Conservation (phyloP, 2,888 invertebrate genomes). For the Luperina testacea region DNA sequence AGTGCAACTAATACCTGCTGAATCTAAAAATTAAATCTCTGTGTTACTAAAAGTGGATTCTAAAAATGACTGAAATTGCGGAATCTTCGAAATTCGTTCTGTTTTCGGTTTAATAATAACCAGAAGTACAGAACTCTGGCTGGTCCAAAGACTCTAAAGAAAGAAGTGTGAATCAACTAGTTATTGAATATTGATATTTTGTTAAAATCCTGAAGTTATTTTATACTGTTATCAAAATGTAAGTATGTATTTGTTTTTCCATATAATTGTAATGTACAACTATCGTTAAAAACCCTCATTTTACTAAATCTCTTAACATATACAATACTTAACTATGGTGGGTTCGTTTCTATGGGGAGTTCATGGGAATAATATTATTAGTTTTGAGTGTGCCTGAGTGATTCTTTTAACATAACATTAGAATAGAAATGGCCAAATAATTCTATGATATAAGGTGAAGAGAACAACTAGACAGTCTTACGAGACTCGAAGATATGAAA, state of each 20-base stretch:
- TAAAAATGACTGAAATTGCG: constrained; percentile 31
- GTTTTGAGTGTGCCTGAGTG: constrained; percentile 50
- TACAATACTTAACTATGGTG: constrained; percentile 25
- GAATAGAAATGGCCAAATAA: constrained; percentile 65
- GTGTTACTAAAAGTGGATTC: constrained; percentile 28
- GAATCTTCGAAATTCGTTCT: constrained; percentile 1
- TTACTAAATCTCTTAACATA: constrained; percentile 28
- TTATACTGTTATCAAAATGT: constrained; percentile 37
- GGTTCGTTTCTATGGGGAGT: constrained; percentile 17
- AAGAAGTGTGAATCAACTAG: constrained; percentile 51
- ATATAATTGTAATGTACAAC: constrained; percentile 48
- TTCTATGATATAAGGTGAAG: constrained; percentile 41
- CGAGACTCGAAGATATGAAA: constrained; percentile 21
- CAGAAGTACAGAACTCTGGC: constrained; percentile 42
- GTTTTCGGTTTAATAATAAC: constrained; percentile 17
- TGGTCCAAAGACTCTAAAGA: constrained; percentile 61
- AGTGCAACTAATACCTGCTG: constrained; percentile 20
- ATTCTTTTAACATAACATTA: constrained; percentile 49
- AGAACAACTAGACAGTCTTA: constrained; percentile 29
- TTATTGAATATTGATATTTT: constrained; percentile 36
- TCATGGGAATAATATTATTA: constrained; percentile 42
- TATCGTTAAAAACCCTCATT: constrained; percentile 39
- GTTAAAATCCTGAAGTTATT: constrained; percentile 39
- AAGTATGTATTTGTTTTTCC: constrained; percentile 46
- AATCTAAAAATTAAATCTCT: constrained; percentile 30